phyloP scores from a whole-genome alignment of 2,113 vertebrate species.

The Nettapus auritus region DNA sequence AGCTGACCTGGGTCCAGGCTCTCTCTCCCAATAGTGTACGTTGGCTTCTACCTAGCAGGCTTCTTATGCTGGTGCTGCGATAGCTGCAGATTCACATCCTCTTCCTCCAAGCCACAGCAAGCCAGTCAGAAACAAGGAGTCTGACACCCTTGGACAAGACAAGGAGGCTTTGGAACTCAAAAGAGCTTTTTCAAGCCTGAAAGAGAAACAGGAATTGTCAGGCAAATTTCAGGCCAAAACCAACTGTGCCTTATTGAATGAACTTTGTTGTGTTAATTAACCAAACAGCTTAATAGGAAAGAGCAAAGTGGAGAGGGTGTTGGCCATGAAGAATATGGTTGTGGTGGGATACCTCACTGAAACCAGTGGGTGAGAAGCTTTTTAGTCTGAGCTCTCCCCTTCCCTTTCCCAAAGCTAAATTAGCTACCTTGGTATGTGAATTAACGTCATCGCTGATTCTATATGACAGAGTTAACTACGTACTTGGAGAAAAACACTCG shows the following conservation, averaged over 20 bases:
- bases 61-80: background rate
- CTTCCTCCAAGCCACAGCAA: background rate
- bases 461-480: fast-evolving
- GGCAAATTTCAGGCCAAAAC: background rate
- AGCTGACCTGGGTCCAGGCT: background rate
- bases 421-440: fast-evolving
- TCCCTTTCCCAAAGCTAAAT: background rate
- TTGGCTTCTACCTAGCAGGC: fast-evolving
- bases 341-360: background rate
- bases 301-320: background rate
- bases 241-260: background rate
- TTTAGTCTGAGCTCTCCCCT: background rate
- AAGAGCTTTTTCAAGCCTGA: background rate
- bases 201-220: background rate
- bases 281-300: background rate
- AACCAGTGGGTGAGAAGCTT: background rate
- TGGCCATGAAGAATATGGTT: background rate
- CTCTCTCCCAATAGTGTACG: fast-evolving
- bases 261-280: background rate
- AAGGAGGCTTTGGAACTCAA: background rate
- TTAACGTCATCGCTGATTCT: fast-evolving
- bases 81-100: background rate
- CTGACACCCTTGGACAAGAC: background rate
- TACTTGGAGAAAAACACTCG: no score
- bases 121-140: background rate